Evolutionary conservation across 2,888 invertebrate genomes (phyloP).

Genomic region (Philonicus albiceps): DNA sequence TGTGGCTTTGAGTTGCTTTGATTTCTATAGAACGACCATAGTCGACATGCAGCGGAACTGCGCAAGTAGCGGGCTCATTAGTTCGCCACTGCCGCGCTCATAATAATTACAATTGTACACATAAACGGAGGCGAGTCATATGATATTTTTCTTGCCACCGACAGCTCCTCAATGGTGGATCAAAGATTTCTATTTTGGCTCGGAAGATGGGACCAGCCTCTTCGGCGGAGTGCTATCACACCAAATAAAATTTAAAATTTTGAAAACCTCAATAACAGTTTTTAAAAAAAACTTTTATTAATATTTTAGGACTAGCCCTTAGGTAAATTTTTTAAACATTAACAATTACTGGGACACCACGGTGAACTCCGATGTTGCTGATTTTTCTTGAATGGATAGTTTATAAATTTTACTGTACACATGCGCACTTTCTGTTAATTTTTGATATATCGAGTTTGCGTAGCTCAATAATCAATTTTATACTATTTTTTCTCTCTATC

Average conservation of each 20-base stretch:
- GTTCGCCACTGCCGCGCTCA: neutral
- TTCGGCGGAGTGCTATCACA: neutral
- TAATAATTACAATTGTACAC: neutral
- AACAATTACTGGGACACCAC: neutral
- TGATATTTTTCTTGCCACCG: neutral
- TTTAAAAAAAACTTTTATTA: neutral
- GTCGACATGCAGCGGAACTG: neutral
- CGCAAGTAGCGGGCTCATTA: neutral
- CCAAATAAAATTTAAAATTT: neutral
- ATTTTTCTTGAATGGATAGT: too few relatives aligned
- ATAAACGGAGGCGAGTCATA: neutral
- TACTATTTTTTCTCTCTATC: too few relatives aligned
- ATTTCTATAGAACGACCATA: neutral
- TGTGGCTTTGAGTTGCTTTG: slow-evolving; percentile 15
- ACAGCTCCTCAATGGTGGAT: neutral
- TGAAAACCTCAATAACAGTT: neutral
- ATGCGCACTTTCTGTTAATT: too few relatives aligned
- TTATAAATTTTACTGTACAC: too few relatives aligned
- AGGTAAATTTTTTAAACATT: neutral
- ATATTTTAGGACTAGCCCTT: neutral
- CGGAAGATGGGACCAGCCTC: neutral
- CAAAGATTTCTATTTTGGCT: neutral
- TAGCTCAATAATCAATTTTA: too few relatives aligned
- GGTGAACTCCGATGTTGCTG: too few relatives aligned
- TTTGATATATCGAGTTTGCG: too few relatives aligned